These are phyloP conservation scores for Anhinga anhinga DNA, from an alignment of 2,113 vertebrate species.

Conservation along the genomic window DNA sequence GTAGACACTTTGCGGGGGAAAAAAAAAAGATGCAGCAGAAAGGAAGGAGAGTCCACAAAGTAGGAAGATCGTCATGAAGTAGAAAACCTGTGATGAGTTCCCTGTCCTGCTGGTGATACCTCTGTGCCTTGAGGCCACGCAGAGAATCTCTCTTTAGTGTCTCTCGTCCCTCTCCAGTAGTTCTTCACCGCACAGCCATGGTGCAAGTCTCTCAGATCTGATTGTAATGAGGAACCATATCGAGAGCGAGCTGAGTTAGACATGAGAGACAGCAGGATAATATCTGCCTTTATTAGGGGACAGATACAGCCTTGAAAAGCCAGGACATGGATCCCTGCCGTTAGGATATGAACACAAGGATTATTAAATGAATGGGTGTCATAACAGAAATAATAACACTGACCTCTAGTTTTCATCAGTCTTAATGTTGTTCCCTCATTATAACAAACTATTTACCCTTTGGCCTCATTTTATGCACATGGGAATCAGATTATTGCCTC, in stretches of 20 bases:
- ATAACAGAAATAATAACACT: constrained; percentile 60
- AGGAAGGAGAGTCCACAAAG: not conserved
- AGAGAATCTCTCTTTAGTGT: not conserved
- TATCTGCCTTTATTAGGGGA: constrained; percentile 28
- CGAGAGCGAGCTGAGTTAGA: not conserved
- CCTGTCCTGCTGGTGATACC: not conserved
- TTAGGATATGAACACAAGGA: constrained; percentile 13
- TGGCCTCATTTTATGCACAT: constrained; percentile 54
- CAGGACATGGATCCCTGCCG: not conserved
- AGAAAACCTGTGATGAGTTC: not conserved
- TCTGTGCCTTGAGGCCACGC: not conserved
- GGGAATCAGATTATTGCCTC: constrained; percentile 65
- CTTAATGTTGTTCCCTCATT: constrained; percentile 59
- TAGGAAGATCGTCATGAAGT: not conserved
- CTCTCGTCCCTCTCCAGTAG: not conserved
- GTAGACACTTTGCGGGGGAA: not conserved
- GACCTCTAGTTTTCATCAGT: constrained; percentile 64
- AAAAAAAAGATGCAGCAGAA: not conserved
- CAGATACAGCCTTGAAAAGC: constrained; percentile 16
- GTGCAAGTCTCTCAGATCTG: not conserved
- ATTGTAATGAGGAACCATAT: not conserved
- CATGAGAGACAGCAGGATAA: not conserved
- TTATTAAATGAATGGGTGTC: constrained; percentile 58
- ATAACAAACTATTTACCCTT: constrained; percentile 64
- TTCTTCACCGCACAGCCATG: not conserved